Evolutionary conservation across 1,140 invertebrate genomes (phyloP).

Genomic region (Drosophila virilis): DNA sequence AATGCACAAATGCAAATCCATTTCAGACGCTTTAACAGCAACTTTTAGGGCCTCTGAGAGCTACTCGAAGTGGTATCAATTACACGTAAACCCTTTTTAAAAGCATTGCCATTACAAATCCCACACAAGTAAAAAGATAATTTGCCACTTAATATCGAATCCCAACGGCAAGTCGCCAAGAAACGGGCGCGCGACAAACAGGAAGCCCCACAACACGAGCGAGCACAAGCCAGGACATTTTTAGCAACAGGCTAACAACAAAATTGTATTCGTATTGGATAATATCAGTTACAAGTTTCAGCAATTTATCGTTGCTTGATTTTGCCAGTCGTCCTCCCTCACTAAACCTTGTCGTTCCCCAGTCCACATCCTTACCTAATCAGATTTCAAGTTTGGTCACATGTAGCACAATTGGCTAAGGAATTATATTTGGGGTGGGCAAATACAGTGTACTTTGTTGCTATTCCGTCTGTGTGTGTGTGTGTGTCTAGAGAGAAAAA

Average conservation of each 20-base stretch:
- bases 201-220: slow-evolving; percentile 48
- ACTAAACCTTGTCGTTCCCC: neutral
- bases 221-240: slow-evolving; percentile 34
- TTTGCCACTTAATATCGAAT: slow-evolving; percentile 69
- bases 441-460: slow-evolving; percentile 27
- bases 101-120: slow-evolving; percentile 22
- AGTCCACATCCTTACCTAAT: slow-evolving; percentile 50
- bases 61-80: slow-evolving; percentile 50
- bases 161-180: slow-evolving; percentile 45
- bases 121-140: slow-evolving; percentile 53
- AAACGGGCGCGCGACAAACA: slow-evolving; percentile 27
- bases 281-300: slow-evolving; percentile 74
- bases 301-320: slow-evolving; percentile 81
- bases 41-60: slow-evolving; percentile 17
- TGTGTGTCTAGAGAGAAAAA: slow-evolving; percentile 6
- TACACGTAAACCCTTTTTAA: slow-evolving; percentile 69
- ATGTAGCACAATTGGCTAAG: slow-evolving; percentile 67
- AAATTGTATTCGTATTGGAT: slow-evolving; percentile 60
- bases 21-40: slow-evolving; percentile 24
- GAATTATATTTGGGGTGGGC: slow-evolving; percentile 56
- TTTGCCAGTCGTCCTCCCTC: slow-evolving; percentile 26
- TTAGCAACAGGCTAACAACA: slow-evolving; percentile 76
- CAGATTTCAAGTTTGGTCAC: slow-evolving; percentile 76
- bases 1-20: slow-evolving; percentile 49
- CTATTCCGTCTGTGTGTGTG: neutral